These are phyloP conservation scores for Polydesmus complanatus DNA, from an alignment of 2,888 invertebrate genomes.

Conservation along the genomic window DNA sequence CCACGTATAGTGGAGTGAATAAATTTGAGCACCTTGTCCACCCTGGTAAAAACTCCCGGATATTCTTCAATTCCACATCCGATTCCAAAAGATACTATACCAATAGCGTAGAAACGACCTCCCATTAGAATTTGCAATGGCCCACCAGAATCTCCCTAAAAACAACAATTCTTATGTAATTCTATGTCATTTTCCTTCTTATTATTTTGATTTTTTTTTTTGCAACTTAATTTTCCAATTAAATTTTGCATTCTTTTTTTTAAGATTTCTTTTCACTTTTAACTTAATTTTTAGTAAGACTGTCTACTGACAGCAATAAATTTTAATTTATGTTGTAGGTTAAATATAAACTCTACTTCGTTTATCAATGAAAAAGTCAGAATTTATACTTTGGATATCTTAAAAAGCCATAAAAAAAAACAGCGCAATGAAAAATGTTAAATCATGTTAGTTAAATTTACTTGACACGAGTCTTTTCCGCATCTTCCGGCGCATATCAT, in stretches of 20 bases:
- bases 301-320: no score
- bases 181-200: background rate
- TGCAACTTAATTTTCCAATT: background rate
- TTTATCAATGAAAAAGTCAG: no score
- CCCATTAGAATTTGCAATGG: background rate
- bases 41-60: constrained; percentile 11
- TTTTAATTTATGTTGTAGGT: no score
- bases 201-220: background rate
- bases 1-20: background rate
- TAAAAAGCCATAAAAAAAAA: no score
- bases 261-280: no score
- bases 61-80: constrained; percentile 4
- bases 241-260: no score
- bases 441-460: no score
- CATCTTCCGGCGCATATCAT: constrained; percentile 77
- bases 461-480: constrained; percentile 74
- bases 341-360: no score
- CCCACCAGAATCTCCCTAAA: constrained; percentile 12
- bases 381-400: no score
- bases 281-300: no score
- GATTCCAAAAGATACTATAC: constrained; percentile 7
- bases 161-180: no score
- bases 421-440: no score
- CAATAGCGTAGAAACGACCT: constrained; percentile 2
- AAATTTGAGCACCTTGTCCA: background rate